Evolutionary conservation across 2,113 vertebrate genomes (phyloP).

Genomic region (Trogon melanurus): DNA sequence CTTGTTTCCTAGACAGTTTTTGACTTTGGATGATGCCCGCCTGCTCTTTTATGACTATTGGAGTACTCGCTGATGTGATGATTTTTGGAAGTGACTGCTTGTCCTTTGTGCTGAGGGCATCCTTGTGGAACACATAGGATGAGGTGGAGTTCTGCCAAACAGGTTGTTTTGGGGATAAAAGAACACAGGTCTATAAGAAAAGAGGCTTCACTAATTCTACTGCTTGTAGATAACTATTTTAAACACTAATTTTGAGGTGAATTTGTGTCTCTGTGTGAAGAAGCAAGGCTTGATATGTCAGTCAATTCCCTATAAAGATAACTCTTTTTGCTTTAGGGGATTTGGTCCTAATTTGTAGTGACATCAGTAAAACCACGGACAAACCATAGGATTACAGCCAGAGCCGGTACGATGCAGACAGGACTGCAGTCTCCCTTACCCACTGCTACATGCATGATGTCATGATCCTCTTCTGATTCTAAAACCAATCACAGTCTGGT

Average conservation of each 20-base stretch:
- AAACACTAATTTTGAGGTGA: background rate
- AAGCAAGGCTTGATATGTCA: background rate
- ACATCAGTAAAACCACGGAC: background rate
- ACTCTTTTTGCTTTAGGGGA: background rate
- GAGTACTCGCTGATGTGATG: background rate
- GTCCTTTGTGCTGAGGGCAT: background rate
- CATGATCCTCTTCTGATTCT: background rate
- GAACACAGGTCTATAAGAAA: background rate
- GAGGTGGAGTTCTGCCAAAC: background rate
- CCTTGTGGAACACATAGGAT: background rate
- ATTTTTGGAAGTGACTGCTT: background rate
- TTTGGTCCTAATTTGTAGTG: background rate
- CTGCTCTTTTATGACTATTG: background rate
- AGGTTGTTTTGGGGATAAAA: background rate
- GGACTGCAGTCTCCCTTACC: background rate
- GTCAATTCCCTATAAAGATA: background rate
- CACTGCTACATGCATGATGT: background rate
- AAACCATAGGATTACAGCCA: background rate
- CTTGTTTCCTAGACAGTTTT: background rate
- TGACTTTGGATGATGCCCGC: background rate
- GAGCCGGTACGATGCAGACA: background rate
- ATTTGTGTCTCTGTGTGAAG: background rate
- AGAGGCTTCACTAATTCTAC: background rate
- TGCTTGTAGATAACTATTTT: background rate
- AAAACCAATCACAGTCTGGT: background rate